Base-by-base conservation (phyloP, 2,113 vertebrate genomes). In the Sylvietta virens region DNA sequence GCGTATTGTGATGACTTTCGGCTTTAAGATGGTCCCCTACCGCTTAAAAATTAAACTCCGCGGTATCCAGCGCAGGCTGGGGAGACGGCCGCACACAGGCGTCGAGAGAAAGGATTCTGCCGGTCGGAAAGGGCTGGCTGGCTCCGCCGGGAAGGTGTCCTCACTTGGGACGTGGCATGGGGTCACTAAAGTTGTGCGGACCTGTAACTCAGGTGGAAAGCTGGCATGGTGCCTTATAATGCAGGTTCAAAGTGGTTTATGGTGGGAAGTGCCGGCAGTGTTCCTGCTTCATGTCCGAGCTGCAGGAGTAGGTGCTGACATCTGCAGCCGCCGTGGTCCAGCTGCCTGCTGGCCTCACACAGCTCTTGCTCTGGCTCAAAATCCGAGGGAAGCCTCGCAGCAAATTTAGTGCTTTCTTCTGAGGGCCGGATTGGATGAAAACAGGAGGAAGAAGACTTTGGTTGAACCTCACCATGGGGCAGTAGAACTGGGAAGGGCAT, bases 191-290 rank as follows among this genome's bases (percentile, higher is more conserved):
- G 23, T 22, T 6, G 28, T 6, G 4, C 60, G 21, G 39, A 3
- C 19, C 11, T 33, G 9, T 28, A 31, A 6, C 30, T n/a, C 15
- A 0, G 22, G 1, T 9, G 50, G 69, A 30, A 37, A 8, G 73
- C 24, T 10, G 84, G 2, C 10, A 0, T 1, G 6, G 33, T 18
- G 39, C 4, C 12, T 24, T 39, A 1, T 2, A 8, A 1, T 7
- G 3, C 45, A 3, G 30, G 13, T n/a, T 53, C 17, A 1, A 8
- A 2, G 53, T 7, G 13, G 13, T 35, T 44, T 14, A 0, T 23
- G 48, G n/a, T 9, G 27, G 40, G 54, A 65, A 15, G 18, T 14
- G 31, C 7, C 10, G 12, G 24, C 13, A 15, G 17, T 5, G 53
- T n/a, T 67, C 23, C n/a, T 45, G 15, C 31, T 15, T 9, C 13